Evolutionary conservation across 2,888 invertebrate species (phyloP).

Genomic region (Phragmatobia fuliginosa): DNA sequence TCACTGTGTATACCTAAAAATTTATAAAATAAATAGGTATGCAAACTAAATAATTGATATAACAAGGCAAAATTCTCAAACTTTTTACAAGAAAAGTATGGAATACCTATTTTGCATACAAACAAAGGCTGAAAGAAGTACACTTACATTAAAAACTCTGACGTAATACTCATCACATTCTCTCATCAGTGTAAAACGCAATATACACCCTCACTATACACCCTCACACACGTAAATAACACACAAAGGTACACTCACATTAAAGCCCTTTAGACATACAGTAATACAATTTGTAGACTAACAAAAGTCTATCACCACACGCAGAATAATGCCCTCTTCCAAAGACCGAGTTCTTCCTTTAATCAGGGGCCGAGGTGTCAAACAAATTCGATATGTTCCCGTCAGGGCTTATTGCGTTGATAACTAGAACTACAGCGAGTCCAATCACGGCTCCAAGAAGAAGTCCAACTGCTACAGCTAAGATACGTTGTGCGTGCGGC

Average conservation of each 20-base stretch:
- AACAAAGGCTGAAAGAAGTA: neutral
- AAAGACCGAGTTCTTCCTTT: constrained; percentile 15
- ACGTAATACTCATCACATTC: neutral
- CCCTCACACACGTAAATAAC: neutral
- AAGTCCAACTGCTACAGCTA: constrained; percentile 71
- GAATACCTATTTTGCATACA: neutral
- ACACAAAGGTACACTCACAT: neutral
- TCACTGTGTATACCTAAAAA: neutral
- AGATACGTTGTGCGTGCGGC: constrained; percentile 68
- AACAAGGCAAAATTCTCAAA: neutral
- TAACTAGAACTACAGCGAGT: constrained; percentile 62
- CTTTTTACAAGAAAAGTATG: neutral
- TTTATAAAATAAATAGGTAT: neutral
- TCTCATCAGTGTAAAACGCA: neutral
- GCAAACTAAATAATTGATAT: neutral
- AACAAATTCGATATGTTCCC: constrained; percentile 58
- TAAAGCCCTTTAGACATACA: neutral
- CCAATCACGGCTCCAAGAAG: constrained; percentile 74
- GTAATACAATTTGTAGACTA: neutral
- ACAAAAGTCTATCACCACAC: neutral
- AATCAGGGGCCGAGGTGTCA: constrained; percentile 54
- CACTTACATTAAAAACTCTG: neutral
- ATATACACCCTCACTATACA: neutral
- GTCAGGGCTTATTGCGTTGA: constrained; percentile 4
- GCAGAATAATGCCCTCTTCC: neutral